Percentiles rank a stretch among this genome's conserved stretches.
These are phyloP conservation scores for Drosophila kokeensis DNA, from an alignment of 2,888 invertebrate genomes.

Conservation along the genomic window DNA sequence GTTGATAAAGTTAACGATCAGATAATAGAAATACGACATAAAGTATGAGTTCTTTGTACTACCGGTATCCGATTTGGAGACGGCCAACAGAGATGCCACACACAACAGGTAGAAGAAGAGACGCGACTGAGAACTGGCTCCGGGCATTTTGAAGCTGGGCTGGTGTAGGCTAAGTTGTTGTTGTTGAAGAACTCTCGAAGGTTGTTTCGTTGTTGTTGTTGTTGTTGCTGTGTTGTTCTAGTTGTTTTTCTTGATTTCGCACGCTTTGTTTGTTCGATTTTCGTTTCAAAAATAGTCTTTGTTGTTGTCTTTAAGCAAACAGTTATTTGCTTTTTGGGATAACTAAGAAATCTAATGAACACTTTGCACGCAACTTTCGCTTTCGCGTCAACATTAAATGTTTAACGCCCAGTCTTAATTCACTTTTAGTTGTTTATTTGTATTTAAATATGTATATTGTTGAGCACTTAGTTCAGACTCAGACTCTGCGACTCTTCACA, in stretches of 20 bases:
- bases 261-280: constrained; percentile 37
- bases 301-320: constrained; percentile 17
- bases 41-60: constrained; percentile 80
- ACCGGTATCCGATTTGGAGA: constrained; percentile 82
- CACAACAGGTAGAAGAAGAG: constrained; percentile 81
- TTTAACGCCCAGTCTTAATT: constrained; percentile 51
- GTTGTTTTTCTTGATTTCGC: constrained; percentile 19
- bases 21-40: constrained; percentile 82
- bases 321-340: constrained; percentile 8
- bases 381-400: constrained; percentile 57
- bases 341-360: constrained; percentile 25
- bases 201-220: constrained; percentile 23
- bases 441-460: constrained; percentile 20
- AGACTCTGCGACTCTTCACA: constrained; percentile 46
- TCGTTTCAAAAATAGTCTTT: constrained; percentile 15
- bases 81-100: constrained; percentile 79
- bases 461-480: constrained; percentile 11
- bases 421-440: constrained; percentile 59
- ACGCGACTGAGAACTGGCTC: constrained; percentile 78
- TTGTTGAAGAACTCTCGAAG: constrained; percentile 18
- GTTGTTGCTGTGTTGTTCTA: constrained; percentile 1
- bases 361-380: constrained; percentile 72
- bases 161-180: background rate
- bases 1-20: constrained; percentile 81
- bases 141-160: constrained; percentile 59